These are phyloP conservation scores for Bubalus kerabau DNA, from an alignment of 2,113 vertebrate genomes.

Conservation along the genomic window DNA sequence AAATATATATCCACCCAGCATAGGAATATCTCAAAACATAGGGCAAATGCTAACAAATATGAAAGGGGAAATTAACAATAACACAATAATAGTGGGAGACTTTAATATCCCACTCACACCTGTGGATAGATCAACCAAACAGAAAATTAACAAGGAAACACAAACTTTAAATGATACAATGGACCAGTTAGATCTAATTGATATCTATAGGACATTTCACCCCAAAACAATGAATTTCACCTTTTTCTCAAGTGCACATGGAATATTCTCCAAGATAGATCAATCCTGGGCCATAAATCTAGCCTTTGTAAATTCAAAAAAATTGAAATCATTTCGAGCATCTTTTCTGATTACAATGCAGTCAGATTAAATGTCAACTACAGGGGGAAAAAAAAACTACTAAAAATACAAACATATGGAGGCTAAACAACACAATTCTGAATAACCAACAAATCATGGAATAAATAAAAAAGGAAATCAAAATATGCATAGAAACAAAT, in stretches of 20 bases:
- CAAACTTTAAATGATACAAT: neutral
- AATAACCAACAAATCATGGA: neutral
- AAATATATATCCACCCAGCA: neutral
- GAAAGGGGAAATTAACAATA: neutral
- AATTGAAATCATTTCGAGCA: neutral
- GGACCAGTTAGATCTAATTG: neutral
- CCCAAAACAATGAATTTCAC: neutral
- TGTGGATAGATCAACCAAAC: neutral
- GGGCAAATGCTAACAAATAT: neutral
- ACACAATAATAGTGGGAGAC: neutral
- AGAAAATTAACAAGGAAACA: neutral
- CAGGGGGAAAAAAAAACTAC: neutral
- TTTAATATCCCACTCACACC: neutral
- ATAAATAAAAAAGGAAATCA: neutral
- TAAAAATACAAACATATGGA: neutral
- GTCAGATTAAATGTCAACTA: neutral
- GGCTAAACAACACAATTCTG: neutral
- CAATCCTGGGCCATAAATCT: neutral
- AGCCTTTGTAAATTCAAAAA: neutral
- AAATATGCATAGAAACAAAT: neutral
- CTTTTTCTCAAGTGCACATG: neutral
- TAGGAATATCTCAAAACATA: neutral
- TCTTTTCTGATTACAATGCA: neutral
- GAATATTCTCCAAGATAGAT: neutral
- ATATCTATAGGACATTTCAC: neutral